phyloP scores from a whole-genome alignment of 1,140 invertebrate species.

The Mycetomoellerius zeteki region DNA sequence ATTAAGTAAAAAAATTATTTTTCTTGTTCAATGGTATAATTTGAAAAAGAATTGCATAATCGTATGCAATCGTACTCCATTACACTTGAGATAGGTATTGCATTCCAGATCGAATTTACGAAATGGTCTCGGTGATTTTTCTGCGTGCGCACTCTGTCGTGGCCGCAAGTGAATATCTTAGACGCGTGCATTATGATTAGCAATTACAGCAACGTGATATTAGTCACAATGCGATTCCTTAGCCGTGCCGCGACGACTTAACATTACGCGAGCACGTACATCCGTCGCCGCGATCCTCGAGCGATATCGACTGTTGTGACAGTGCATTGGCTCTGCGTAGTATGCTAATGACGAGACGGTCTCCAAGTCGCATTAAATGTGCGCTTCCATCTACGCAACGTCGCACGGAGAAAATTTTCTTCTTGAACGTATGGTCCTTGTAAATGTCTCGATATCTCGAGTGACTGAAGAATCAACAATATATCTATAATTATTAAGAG shows the following conservation, averaged over 20 bases:
- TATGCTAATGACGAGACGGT: constrained; percentile 74
- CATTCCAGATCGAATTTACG: neutral
- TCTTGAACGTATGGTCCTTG: neutral
- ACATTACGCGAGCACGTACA: constrained; percentile 51
- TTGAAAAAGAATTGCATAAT: neutral
- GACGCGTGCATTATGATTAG: constrained; percentile 78
- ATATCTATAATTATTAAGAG: too few species aligned
- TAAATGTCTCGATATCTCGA: too few species aligned
- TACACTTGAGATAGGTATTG: neutral
- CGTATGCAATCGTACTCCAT: too few species aligned
- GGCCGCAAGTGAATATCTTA: constrained; percentile 18
- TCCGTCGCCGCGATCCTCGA: constrained; percentile 54
- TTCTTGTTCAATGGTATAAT: neutral
- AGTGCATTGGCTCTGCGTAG: constrained; percentile 53
- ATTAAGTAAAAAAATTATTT: neutral
- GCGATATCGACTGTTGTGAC: neutral
- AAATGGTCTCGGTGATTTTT: constrained; percentile 30
- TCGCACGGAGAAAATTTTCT: constrained; percentile 16
- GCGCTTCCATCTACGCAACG: constrained; percentile 29
- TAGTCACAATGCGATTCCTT: constrained; percentile 78
- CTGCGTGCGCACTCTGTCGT: neutral
- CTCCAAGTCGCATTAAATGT: constrained; percentile 35
- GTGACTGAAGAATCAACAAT: too few species aligned
- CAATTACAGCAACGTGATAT: constrained; percentile 82
- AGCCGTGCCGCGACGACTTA: constrained; percentile 56